These are phyloP conservation scores for Enteromius trimaculatus DNA, from an alignment of 2,797 vertebrate species.

Conservation along the genomic window DNA sequence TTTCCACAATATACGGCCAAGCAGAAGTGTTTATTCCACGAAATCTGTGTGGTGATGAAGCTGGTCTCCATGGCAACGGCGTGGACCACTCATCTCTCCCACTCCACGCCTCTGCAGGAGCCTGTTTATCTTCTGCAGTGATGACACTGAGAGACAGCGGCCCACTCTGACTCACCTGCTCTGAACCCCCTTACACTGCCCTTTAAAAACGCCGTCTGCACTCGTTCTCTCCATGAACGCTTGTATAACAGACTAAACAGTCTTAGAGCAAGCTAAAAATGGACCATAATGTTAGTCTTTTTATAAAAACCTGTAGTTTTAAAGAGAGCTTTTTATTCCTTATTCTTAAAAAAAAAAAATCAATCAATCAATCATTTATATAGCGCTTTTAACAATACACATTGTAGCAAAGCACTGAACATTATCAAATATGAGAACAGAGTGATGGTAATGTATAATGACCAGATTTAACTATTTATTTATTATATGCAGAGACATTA, in stretches of 20 bases:
- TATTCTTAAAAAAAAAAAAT: no score
- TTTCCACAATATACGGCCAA: slow-evolving; percentile 23
- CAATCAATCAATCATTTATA: no score
- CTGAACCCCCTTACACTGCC: neutral
- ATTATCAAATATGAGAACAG: no score
- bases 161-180: slow-evolving; percentile 66
- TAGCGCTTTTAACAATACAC: no score
- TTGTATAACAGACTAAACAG: no score
- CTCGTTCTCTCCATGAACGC: neutral
- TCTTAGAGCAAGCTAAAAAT: neutral
- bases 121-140: slow-evolving; percentile 64
- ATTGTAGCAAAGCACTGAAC: no score
- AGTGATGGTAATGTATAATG: no score
- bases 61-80: slow-evolving; percentile 66
- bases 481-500: no score
- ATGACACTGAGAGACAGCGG: slow-evolving; percentile 14
- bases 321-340: neutral
- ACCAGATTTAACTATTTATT: no score
- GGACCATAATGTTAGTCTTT: neutral
- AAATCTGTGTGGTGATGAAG: slow-evolving; percentile 49
- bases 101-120: slow-evolving; percentile 56
- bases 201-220: neutral
- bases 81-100: slow-evolving; percentile 52
- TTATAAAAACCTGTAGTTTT: neutral
- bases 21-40: slow-evolving; percentile 51